phyloP scores from a whole-genome alignment of 2,888 invertebrate genomes.

The Platycheirus rosarum region DNA sequence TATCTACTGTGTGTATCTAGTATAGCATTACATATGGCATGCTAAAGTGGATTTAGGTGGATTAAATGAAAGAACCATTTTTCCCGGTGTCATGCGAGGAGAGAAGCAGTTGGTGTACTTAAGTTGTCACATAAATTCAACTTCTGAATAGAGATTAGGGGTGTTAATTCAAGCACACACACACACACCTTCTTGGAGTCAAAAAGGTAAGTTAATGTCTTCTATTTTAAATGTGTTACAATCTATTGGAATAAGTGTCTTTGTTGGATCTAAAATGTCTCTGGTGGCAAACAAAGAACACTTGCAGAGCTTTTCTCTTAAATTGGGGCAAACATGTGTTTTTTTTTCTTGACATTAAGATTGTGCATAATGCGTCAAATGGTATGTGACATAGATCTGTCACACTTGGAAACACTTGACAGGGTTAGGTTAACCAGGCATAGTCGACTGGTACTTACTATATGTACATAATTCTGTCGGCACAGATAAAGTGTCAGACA shows the following conservation, averaged over 20 bases:
- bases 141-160: neutral
- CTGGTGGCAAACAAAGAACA: slow-evolving; percentile 17
- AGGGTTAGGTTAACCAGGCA: neutral
- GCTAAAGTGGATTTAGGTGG: neutral
- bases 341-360: slow-evolving; percentile 22
- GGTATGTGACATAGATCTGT: slow-evolving; percentile 25
- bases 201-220: neutral
- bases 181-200: neutral
- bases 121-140: slow-evolving; percentile 18
- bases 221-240: no score
- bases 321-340: slow-evolving; percentile 3
- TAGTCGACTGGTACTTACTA: no score
- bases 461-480: no score
- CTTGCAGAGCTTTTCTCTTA: no score
- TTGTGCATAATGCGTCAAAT: slow-evolving; percentile 18
- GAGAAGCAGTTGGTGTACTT: neutral
- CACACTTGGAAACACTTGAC: slow-evolving; percentile 3
- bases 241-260: slow-evolving; percentile 28
- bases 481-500: no score
- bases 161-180: neutral
- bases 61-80: slow-evolving; percentile 13
- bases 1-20: neutral
- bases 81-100: slow-evolving; percentile 13
- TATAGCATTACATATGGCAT: neutral
- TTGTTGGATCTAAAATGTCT: slow-evolving; percentile 7